Percentiles rank a stretch among this genome's conserved stretches.
phyloP scores from a whole-genome alignment of 2,113 vertebrate species.

The Periophthalmodon schlosseri region DNA sequence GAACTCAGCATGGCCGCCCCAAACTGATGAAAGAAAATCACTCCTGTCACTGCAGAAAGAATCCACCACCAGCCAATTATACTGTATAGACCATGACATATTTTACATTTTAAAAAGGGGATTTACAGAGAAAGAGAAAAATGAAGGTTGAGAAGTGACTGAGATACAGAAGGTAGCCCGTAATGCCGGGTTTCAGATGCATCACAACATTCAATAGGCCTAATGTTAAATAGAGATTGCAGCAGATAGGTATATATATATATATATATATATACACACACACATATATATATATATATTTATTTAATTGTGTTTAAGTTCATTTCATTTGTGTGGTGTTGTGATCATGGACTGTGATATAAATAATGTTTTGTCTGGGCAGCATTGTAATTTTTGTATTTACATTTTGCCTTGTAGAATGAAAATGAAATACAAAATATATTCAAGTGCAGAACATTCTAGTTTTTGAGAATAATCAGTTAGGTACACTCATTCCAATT shows the following conservation, averaged over 20 bases:
- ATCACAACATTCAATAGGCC: neutral
- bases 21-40: slow-evolving; percentile 66
- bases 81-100: slow-evolving; percentile 36
- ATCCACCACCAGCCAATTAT: slow-evolving; percentile 62
- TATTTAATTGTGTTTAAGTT: too few relatives aligned
- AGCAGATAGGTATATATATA: too few relatives aligned
- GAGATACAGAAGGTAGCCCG: slow-evolving; percentile 30
- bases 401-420: neutral
- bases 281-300: too few relatives aligned
- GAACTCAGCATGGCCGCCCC: slow-evolving; percentile 61
- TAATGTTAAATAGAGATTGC: neutral
- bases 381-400: neutral
- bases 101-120: slow-evolving; percentile 56
- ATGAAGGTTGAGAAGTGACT: slow-evolving; percentile 46
- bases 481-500: too few relatives aligned
- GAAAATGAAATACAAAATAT: too few relatives aligned
- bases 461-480: too few relatives aligned
- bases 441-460: too few relatives aligned
- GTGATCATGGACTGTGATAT: too few relatives aligned
- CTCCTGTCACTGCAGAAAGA: slow-evolving; percentile 54
- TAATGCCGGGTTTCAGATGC: neutral
- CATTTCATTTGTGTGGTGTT: too few relatives aligned
- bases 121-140: slow-evolving; percentile 25
- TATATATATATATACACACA: too few relatives aligned
- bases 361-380: too few relatives aligned